phyloP scores from a whole-genome alignment of 2,797 vertebrate genomes.

The Molothrus ater region DNA sequence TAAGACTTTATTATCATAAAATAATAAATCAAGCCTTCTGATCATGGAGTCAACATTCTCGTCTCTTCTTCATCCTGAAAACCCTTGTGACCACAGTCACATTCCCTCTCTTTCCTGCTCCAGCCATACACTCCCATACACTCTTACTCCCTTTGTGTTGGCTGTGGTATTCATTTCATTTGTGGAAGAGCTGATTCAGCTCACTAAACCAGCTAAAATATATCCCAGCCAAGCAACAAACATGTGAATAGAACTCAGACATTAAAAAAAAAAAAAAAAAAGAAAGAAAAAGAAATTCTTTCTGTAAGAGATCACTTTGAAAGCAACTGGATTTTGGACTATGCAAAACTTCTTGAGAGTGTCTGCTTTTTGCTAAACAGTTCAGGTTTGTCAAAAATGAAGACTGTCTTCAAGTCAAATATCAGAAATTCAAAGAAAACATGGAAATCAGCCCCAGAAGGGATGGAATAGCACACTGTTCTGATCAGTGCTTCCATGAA shows the following conservation, averaged over 20 bases:
- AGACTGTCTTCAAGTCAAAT: neutral
- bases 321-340: neutral
- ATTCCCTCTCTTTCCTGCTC: neutral
- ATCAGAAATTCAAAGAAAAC: neutral
- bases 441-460: neutral
- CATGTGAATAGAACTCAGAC: neutral
- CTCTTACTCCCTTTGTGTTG: neutral
- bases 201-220: constrained; percentile 9
- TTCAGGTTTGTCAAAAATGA: neutral
- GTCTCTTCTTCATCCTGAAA: too few species aligned
- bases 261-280: neutral
- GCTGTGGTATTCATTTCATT: neutral
- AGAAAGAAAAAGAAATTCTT: neutral
- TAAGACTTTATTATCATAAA: too few species aligned
- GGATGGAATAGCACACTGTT: neutral
- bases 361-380: neutral
- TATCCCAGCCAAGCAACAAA: neutral
- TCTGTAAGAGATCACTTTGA: neutral
- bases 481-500: neutral
- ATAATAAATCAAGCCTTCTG: too few species aligned
- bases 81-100: too few species aligned
- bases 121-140: neutral
- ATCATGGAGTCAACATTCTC: too few species aligned
- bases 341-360: neutral
- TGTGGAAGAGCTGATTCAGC: neutral